Evolutionary conservation across 2,113 vertebrate genomes (phyloP), one percentile per base, ranked within the genome.

Genomic region (Setophaga kirtlandii): DNA sequence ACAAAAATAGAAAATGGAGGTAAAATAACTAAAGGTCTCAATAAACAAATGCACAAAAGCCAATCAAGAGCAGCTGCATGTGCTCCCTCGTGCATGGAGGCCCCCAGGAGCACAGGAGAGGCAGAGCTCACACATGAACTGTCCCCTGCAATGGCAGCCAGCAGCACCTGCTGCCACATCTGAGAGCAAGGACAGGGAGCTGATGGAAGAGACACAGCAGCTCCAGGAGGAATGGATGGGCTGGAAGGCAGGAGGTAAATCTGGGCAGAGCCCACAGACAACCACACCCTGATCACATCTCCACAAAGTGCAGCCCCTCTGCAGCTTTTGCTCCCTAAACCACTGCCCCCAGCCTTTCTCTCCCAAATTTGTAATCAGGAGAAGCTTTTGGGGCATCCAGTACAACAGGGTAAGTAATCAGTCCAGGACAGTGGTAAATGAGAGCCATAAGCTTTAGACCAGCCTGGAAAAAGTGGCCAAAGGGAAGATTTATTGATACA

Each of bases 401-500:
- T 49, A 2, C 25, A 74, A 52, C 10, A 23, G 41, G 35, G 0
- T 31, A 80, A 82, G 42, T 25, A 47, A 0, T 58, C 85, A 86
- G 46, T 56, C 47, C 35, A 42, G 30, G 33, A 53, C 0, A 74
- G 49, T 35, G 60, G 42, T 85, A 95, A 94, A 90, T 83, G 44
- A 56, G 20, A 87, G 83, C 84, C 91, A 81, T 76, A 93, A 95
- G 87, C 80, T 95, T 90, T 77, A 62, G 59, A 78, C 39, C 65
- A 89, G 78, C 42, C 68, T 60, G 76, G 53, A 68, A 41, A 64
- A 93, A 69, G 73, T 56, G n/a, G 89, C 93, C 88, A 74, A 68
- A 64, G 67, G 69, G 69, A 95, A 97, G 70, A 96, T 92, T 9
- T 89, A 95, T 92, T 49, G 86, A 78, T 70, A 59, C 30, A 71